Percentiles rank a stretch among this genome's conserved stretches.
Evolutionary conservation across 2,888 invertebrate genomes (phyloP).

Genomic region (Kryphioiulus occultus): DNA sequence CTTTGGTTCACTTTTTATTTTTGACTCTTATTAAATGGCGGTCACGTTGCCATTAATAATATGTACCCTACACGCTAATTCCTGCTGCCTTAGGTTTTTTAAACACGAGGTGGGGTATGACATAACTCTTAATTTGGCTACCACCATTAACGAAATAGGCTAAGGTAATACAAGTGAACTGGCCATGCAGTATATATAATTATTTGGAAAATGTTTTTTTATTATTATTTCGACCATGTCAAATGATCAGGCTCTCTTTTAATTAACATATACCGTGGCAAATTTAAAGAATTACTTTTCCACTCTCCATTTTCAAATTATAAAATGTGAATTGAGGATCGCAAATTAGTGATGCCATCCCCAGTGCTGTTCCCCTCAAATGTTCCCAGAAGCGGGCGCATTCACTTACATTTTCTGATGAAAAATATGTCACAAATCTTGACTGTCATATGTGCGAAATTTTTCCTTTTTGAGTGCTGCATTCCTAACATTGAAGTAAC

Average conservation of each 20-base stretch:
- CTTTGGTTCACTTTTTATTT: background rate
- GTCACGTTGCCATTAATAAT: background rate
- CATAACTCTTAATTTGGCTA: background rate
- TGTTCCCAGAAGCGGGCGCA: too few relatives aligned
- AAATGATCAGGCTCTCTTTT: background rate
- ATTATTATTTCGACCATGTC: background rate
- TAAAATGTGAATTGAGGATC: too few relatives aligned
- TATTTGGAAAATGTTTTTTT: background rate
- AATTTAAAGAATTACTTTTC: too few relatives aligned
- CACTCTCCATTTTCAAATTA: too few relatives aligned
- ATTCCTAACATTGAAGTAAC: background rate
- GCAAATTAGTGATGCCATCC: too few relatives aligned
- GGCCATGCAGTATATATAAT: background rate
- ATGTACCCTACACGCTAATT: background rate
- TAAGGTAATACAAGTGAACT: background rate
- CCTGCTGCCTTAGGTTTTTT: background rate
- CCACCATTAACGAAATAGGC: slow-evolving; percentile 7
- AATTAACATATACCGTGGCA: too few relatives aligned
- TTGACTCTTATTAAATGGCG: background rate
- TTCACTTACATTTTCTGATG: too few relatives aligned
- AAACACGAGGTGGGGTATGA: background rate
- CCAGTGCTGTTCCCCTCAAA: too few relatives aligned
- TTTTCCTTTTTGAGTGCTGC: too few relatives aligned
- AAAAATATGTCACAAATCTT: too few relatives aligned
- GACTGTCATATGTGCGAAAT: too few relatives aligned